phyloP scores from a whole-genome alignment of 2,113 vertebrate species.

The Naja naja region DNA sequence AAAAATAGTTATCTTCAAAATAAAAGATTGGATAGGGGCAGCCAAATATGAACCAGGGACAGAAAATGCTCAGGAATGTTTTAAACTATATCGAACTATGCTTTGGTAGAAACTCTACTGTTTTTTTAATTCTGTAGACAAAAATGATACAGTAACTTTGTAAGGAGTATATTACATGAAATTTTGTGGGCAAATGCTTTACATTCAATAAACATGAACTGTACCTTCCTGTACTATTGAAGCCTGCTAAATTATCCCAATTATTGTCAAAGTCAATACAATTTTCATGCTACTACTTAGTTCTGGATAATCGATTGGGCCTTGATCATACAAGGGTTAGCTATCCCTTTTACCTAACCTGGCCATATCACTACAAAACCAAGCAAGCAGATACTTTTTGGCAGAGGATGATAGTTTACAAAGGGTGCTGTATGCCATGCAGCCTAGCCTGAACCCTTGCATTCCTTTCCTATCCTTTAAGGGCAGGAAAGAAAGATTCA shows the following conservation, averaged over 20 bases:
- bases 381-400: neutral
- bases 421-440: neutral
- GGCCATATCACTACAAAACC: neutral
- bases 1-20: no score
- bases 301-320: neutral
- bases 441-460: neutral
- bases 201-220: neutral
- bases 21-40: no score
- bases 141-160: neutral
- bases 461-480: neutral
- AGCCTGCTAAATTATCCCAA: neutral
- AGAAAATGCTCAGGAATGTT: no score
- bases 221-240: neutral
- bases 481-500: neutral
- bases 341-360: neutral
- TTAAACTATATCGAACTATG: neutral
- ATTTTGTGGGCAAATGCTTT: neutral
- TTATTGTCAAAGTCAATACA: neutral
- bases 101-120: neutral
- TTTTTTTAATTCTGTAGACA: neutral
- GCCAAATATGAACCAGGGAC: no score
- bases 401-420: neutral
- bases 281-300: neutral
- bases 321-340: neutral
- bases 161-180: neutral